phyloP scores from a whole-genome alignment of 2,113 vertebrate genomes.

The rabbit (Oryctolagus cuniculus) region mOryCun1.1 NC_091438.1:130930001-130930500 shows the following conservation, averaged over 20 bases:
- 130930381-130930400: not conserved
- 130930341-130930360: not conserved
- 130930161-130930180: too few relatives aligned
- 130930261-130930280: not conserved
- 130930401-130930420: not conserved
- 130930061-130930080: too few relatives aligned
- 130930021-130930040: too few relatives aligned
- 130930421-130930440: not conserved
- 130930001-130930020: too few relatives aligned
- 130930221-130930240: too few relatives aligned
- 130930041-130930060: too few relatives aligned
- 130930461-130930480: not conserved
- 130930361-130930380: not conserved
- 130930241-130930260: not conserved
- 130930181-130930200: too few relatives aligned
- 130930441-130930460: not conserved
- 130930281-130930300: conserved; percentile 15
- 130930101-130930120: too few relatives aligned
- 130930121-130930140: too few relatives aligned
- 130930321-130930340: not conserved
- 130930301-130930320: not conserved
- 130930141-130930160: too few relatives aligned
- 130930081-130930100: too few relatives aligned
- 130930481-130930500: not conserved
- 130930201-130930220: too few relatives aligned